Evolutionary conservation across 2,113 vertebrate genomes (phyloP), one percentile per base, ranked within the genome.

Genomic region (Calidris pygmaea): DNA sequence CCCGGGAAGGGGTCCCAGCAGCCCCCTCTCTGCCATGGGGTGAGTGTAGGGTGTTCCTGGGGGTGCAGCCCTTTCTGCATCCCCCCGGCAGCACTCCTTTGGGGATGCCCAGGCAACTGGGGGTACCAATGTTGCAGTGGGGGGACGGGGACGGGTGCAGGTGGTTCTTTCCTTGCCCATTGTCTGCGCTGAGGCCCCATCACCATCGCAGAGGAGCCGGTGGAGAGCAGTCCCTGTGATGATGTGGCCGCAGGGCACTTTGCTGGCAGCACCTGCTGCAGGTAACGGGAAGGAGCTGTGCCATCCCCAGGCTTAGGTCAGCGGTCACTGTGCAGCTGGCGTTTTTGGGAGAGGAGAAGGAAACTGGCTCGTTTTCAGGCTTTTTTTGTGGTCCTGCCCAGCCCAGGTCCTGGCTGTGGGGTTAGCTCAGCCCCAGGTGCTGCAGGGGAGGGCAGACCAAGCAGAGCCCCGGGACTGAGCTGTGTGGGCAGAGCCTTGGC

Each of bases 61-160:
- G 74, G 41, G 37, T 67, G 66, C 88, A 91, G 45, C 23, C 43
- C 63, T 66, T 78, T 47, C 50, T 77, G 7, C 48, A 34, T 32
- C 52, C 18, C 37, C 45, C 45, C 24, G 53, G 59, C 41, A 34
- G n/a, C n/a, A 6, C 41, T 12, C 53, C 41, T 81, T 62, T 3
- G 20, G 91, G 80, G 75, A 17, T 80, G 59, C 24, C 21, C 67
- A 23, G 72, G 89, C 7, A 7, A 58, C 29, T 53, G 59, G 52
- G 35, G 65, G 41, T 56, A 34, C 43, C 0, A 0, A 29, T 59
- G 74, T 43, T 35, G 18, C 0, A 1, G 53, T 1, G 3, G 0
- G 23, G 62, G 58, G 41, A 75, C 34, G 29, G 72, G 63, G 78
- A 4, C 1, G 6, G 50, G 39, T 3, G 15, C 65, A 32, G 52